Evolutionary conservation across 2,113 vertebrate species (phyloP).

Genomic region (Sorex araneus): DNA sequence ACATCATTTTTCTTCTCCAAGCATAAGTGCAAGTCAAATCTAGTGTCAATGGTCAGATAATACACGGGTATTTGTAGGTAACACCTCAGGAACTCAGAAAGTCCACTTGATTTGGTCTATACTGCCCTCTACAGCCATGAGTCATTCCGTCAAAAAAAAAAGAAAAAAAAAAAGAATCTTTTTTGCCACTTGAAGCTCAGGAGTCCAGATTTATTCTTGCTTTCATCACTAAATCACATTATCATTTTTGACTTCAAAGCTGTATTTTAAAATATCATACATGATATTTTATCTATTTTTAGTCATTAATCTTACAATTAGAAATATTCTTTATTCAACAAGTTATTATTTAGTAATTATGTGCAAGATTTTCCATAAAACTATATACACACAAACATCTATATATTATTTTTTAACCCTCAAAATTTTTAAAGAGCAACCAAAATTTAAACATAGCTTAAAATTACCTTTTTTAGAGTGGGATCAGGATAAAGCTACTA

Average conservation of each 20-base stretch:
- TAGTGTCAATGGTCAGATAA: slow-evolving; percentile 21
- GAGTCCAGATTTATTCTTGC: background rate
- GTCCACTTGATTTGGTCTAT: slow-evolving; percentile 47
- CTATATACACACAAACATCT: no score
- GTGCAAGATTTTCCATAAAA: background rate
- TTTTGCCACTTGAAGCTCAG: background rate
- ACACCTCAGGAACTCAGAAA: background rate
- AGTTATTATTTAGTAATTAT: background rate
- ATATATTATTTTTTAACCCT: no score
- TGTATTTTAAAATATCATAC: slow-evolving; percentile 4
- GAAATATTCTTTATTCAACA: slow-evolving; percentile 56
- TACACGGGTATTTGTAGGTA: background rate
- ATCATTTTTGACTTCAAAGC: slow-evolving; percentile 10
- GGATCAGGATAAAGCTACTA: slow-evolving; percentile 13
- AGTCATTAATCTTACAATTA: slow-evolving; percentile 45
- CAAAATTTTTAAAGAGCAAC: slow-evolving; percentile 24
- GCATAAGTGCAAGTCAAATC: slow-evolving; percentile 37
- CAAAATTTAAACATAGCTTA: slow-evolving; percentile 43
- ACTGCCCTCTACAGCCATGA: slow-evolving; percentile 80
- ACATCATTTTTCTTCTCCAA: background rate
- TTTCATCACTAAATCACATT: slow-evolving; percentile 53
- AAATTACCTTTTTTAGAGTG: slow-evolving; percentile 55
- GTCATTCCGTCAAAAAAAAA: slow-evolving; percentile 39
- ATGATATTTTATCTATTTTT: slow-evolving; percentile 17
- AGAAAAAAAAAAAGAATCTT: no score